Percentiles rank a stretch among this genome's conserved stretches.
Evolutionary conservation across 1,140 invertebrate genomes (phyloP).

Genomic region (Trypoxylus dichotomus): DNA sequence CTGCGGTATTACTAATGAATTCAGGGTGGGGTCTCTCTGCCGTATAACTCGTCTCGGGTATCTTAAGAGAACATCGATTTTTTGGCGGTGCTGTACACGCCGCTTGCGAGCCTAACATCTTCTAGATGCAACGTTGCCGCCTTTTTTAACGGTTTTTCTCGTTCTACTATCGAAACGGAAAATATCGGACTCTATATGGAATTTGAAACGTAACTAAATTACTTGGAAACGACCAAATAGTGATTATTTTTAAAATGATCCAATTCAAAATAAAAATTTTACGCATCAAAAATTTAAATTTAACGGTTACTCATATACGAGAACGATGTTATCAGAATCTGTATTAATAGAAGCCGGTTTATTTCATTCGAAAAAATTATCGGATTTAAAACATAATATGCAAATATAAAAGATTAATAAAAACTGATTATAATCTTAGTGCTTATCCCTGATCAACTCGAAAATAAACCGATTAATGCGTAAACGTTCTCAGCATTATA

Average conservation of each 20-base stretch:
- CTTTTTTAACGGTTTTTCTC: conserved; percentile 23
- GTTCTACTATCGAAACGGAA: background rate
- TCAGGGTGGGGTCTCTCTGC: background rate
- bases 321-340: background rate
- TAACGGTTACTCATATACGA: background rate
- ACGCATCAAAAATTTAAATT: conserved; percentile 18
- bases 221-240: too few species aligned
- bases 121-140: background rate
- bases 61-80: background rate
- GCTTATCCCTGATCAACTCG: too few species aligned
- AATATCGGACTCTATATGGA: too few species aligned
- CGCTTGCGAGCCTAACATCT: background rate
- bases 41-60: background rate
- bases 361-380: too few species aligned
- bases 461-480: too few species aligned
- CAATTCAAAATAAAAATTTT: too few species aligned
- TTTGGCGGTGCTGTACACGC: background rate
- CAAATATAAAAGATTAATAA: too few species aligned
- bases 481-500: background rate
- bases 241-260: too few species aligned
- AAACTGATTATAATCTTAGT: too few species aligned
- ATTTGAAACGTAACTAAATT: too few species aligned
- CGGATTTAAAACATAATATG: too few species aligned
- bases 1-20: background rate
- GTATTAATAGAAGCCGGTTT: background rate